Evolutionary conservation across 2,113 vertebrate species (phyloP), one percentile per base, ranked within the genome.

Genomic region (Paraplagusia blochii): DNA sequence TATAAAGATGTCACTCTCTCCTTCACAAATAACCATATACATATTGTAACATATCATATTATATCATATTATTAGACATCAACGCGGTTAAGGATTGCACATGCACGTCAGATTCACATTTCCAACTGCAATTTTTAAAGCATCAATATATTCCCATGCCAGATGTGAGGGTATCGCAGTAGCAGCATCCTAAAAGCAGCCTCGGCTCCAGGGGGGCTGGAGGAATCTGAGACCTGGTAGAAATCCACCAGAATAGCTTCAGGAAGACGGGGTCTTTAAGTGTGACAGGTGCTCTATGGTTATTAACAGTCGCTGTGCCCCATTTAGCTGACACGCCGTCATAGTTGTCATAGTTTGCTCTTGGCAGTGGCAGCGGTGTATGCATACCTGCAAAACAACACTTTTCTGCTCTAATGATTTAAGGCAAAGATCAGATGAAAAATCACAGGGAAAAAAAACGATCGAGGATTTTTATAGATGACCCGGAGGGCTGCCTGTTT

Each of bases 171-270:
- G 15, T 45, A 53, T 66, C 11, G 12, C 42, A 22, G n/a, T 11
- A 34, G n/a, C 34, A 60, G 62, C 65, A 70, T 69, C 76, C 64
- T 77, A 83, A 86, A 85, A 85, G 48, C 73, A 73, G 61, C 59
- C 14, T 16, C 1, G 84, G 72, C 87, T 81, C 81, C 85, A 69
- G 43, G 9, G 55, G 66, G 83, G 69, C 77, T 54, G 62, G 46
- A 74, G 61, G 85, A 90, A 87, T 84, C 64, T 50, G 78, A 87
- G 80, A 81, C 85, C 74, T 80, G 84, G 78, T 83, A 49, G 77
- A 88, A 87, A 85, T 85, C 71, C 67, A 88, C 87, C 74, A 88
- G 84, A 89, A 90, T 88, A 89, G 85, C 72, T 55, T 64, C 58
- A 36, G 58, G 43, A 66, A 74, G 74, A 69, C 42, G 45, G 62